Evolutionary conservation across 2,113 vertebrate genomes (phyloP), one percentile per base, ranked within the genome.

Genomic region (Peromyscus polionotus): DNA sequence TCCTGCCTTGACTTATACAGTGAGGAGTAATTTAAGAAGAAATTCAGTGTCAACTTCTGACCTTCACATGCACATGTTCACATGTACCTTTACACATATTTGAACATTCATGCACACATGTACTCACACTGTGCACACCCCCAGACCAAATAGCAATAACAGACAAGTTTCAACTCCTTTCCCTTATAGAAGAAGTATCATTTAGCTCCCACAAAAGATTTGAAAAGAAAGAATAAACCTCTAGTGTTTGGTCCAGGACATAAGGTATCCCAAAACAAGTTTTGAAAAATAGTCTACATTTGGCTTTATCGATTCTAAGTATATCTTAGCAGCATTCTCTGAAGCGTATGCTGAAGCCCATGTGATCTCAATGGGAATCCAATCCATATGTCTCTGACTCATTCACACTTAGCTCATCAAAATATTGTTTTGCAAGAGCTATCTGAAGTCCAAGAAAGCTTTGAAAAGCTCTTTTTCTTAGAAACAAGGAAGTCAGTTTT

Each of bases 371-470:
- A 95, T 96, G 96, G 95, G 97, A 97, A 98, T 97, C 93, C 93
- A 95, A 97, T 97, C 98, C 98, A 97, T 98, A 98, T 98, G 98
- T 98, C 98, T 97, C 97, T 97, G 97, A 98, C 97, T 98, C 97
- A 97, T 98, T 98, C 97, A 97, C 98, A 98, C 98, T 98, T 98
- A 98, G 97, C 96, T 98, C 98, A 98, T 98, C 98, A 98, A 98
- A 98, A 98, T 97, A 97, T 97, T 98, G 96, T 98, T 98, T 97
- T 98, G 97, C 97, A 98, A 98, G 98, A 98, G 96, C 97, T 98
- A 98, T 97, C 97, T 98, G 97, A 98, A 98, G 97, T 98, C 98
- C 98, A 98, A 97, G 96, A 97, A 96, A 95, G 94, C 98, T 98
- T 98, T 98, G 97, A 97, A 95, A 98, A 91, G 95, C 97, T 95